phyloP scores from a whole-genome alignment of 2,888 invertebrate species.

The Oscheius sp. region DNA sequence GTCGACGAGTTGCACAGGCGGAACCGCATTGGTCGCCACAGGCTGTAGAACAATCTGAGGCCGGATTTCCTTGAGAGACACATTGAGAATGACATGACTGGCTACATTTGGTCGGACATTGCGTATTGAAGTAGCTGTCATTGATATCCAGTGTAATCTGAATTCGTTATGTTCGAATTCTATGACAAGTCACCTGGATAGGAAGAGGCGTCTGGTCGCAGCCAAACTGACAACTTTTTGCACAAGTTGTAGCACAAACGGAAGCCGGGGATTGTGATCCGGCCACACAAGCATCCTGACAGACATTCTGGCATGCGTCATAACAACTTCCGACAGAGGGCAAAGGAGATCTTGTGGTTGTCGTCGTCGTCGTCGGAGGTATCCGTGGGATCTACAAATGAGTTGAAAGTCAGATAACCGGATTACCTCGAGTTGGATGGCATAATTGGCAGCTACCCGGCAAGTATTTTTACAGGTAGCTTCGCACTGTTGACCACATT shows the following conservation, averaged over 20 bases:
- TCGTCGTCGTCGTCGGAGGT: constrained; percentile 7
- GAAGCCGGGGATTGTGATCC: constrained; percentile 48
- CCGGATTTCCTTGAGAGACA: constrained; percentile 53
- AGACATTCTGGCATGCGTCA: constrained; percentile 51
- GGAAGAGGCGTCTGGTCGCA: constrained; percentile 39
- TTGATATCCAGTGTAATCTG: constrained; percentile 45
- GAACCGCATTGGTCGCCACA: constrained; percentile 45
- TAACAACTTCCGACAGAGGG: constrained; percentile 34
- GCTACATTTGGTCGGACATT: constrained; percentile 48
- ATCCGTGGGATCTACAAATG: constrained; percentile 5
- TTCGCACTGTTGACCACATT: constrained; percentile 48
- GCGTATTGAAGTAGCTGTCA: constrained; percentile 52
- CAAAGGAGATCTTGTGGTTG: constrained; percentile 10
- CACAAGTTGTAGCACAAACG: constrained; percentile 51
- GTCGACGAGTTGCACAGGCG: constrained; percentile 43
- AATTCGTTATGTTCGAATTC: constrained; percentile 19
- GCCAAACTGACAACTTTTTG: constrained; percentile 50
- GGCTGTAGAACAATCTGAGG: constrained; percentile 44
- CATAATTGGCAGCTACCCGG: constrained; percentile 42
- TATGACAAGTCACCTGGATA: constrained; percentile 9
- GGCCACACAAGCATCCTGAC: constrained; percentile 45
- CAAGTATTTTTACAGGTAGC: constrained; percentile 51
- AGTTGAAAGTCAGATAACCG: not conserved
- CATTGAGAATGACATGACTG: constrained; percentile 57
- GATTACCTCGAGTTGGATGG: constrained; percentile 43